Conservation (phyloP, 1,140 invertebrate species). For the Drosophila arawakana region DNA sequence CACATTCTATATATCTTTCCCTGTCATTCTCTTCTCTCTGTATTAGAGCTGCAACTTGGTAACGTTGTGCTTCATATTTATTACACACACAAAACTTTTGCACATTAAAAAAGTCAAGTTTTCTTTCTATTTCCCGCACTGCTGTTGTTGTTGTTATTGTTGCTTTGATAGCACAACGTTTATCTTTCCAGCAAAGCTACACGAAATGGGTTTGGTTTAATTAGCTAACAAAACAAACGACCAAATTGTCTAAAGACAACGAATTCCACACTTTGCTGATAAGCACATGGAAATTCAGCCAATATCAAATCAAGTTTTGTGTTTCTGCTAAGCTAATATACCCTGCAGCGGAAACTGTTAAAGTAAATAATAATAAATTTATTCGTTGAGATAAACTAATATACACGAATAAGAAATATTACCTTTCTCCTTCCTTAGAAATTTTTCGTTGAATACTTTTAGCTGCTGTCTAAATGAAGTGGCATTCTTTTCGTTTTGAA, state of each 20-base stretch:
- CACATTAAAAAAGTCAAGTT: constrained; percentile 69
- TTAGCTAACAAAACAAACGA: constrained; percentile 64
- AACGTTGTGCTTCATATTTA: constrained; percentile 62
- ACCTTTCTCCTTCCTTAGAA: neutral
- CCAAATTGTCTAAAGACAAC: constrained; percentile 53
- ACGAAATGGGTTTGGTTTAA: constrained; percentile 77
- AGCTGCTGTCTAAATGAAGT: no score
- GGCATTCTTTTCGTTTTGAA: no score
- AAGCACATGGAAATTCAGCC: constrained; percentile 42
- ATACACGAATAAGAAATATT: no score
- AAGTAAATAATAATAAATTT: neutral
- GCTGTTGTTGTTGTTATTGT: neutral
- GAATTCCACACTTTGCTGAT: constrained; percentile 30
- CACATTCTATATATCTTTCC: neutral
- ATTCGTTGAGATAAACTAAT: neutral
- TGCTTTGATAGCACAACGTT: constrained; percentile 49
- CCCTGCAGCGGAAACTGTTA: neutral
- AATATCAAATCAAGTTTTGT: constrained; percentile 38
- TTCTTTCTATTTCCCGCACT: constrained; percentile 14
- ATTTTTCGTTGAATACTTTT: neutral
- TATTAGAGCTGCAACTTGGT: constrained; percentile 38
- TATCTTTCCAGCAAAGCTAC: constrained; percentile 58
- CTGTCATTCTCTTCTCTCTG: neutral
- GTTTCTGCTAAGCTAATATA: neutral
- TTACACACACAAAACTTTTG: constrained; percentile 60